phyloP scores from a whole-genome alignment of 2,888 invertebrate species.

The Empis livida region DNA sequence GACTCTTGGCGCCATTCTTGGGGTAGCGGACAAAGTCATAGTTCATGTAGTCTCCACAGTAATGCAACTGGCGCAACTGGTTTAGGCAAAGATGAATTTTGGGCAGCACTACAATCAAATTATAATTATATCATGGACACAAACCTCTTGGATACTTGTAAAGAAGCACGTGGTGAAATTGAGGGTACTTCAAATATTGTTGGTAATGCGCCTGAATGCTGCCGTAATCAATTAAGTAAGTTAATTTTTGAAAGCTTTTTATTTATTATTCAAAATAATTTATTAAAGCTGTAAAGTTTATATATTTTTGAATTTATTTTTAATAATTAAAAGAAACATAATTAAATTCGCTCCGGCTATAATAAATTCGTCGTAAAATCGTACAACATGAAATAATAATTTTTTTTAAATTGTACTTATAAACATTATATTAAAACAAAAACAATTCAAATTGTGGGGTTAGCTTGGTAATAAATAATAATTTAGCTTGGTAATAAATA shows the following conservation, averaged over 20 bases:
- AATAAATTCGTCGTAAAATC: too few relatives aligned
- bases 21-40: slow-evolving; percentile 56
- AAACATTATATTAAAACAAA: too few relatives aligned
- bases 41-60: slow-evolving; percentile 43
- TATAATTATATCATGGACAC: slow-evolving; percentile 94
- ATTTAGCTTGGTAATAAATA: too few relatives aligned
- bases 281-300: too few relatives aligned
- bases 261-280: too few relatives aligned
- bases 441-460: too few relatives aligned
- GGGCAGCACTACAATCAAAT: slow-evolving; percentile 81
- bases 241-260: not conserved
- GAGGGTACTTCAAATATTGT: slow-evolving; percentile 23
- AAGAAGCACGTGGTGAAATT: slow-evolving; percentile 40
- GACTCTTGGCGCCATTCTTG: slow-evolving; percentile 63
- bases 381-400: too few relatives aligned
- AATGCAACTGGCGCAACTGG: slow-evolving; percentile 29
- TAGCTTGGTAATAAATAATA: too few relatives aligned
- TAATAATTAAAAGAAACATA: too few relatives aligned
- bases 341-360: too few relatives aligned
- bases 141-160: slow-evolving; percentile 80
- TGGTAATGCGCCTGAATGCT: slow-evolving; percentile 20
- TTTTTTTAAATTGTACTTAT: too few relatives aligned
- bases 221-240: slow-evolving; percentile 27
- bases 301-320: too few relatives aligned
- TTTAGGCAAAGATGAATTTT: slow-evolving; percentile 68